These are phyloP conservation scores for Temnothorax unifasciatus DNA, from an alignment of 2,888 invertebrate species.

Conservation along the genomic window DNA sequence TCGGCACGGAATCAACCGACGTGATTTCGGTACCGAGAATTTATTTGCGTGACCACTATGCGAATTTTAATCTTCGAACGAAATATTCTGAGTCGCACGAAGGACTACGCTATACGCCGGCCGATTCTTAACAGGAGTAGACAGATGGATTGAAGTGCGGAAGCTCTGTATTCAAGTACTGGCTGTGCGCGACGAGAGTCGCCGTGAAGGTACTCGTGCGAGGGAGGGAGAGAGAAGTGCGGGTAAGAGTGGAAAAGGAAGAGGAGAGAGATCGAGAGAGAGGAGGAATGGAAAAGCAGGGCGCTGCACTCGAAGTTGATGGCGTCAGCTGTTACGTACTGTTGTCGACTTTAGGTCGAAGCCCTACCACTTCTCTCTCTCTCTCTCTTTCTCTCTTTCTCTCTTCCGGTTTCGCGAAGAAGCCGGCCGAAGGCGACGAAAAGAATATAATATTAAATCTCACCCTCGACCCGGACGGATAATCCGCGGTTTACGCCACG, in stretches of 20 bases:
- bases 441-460: conserved; percentile 72
- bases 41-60: conserved; percentile 64
- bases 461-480: conserved; percentile 50
- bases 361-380: conserved; percentile 1
- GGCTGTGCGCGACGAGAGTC: conserved; percentile 68
- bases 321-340: conserved; percentile 85
- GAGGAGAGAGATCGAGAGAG: not conserved
- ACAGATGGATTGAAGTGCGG: conserved; percentile 84
- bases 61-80: conserved; percentile 70
- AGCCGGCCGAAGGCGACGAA: conserved; percentile 22
- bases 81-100: conserved; percentile 23
- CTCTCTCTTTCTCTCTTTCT: not conserved
- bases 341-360: conserved; percentile 74
- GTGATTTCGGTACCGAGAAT: conserved; percentile 56
- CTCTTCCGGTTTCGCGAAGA: not conserved
- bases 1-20: conserved; percentile 15
- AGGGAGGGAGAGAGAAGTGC: not conserved
- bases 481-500: conserved; percentile 60
- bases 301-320: conserved; percentile 80
- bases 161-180: conserved; percentile 81
- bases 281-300: conserved; percentile 63
- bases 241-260: conserved; percentile 10
- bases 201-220: conserved; percentile 66
- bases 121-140: conserved; percentile 81
- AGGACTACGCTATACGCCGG: conserved; percentile 45